A percentile compares a stretch with the other conserved stretches of the same genome.
Conservation (phyloP, 2,888 invertebrate genomes). For the Zhengitettix transpicula region DNA sequence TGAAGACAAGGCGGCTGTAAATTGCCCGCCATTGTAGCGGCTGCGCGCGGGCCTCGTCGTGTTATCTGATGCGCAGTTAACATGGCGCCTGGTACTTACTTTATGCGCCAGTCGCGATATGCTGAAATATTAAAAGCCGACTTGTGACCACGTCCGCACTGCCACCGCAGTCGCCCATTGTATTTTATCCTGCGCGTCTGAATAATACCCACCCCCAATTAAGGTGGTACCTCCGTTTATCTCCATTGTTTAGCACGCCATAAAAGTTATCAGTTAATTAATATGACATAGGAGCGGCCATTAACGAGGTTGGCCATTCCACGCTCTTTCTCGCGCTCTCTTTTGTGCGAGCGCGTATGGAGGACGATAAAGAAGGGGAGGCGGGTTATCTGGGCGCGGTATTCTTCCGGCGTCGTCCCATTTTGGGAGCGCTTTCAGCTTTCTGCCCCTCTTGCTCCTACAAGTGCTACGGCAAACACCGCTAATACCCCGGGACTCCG, state of each 20-base stretch:
- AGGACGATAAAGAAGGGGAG: background rate
- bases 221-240: conserved; percentile 6
- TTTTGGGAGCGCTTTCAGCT: background rate
- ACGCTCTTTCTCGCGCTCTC: background rate
- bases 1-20: too few species aligned
- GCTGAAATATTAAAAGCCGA: background rate
- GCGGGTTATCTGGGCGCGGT: background rate
- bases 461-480: background rate
- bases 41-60: background rate
- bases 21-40: background rate
- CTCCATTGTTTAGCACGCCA: conserved; percentile 10
- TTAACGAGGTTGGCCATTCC: conserved; percentile 1
- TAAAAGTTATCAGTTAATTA: conserved; percentile 14
- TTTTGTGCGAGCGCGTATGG: background rate
- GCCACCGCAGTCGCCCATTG: background rate
- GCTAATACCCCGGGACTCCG: background rate
- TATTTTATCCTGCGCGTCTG: conserved; percentile 3
- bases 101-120: background rate
- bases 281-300: conserved; percentile 9
- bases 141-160: background rate
- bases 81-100: background rate
- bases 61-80: background rate
- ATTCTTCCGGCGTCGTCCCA: background rate
- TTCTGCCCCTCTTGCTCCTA: background rate
- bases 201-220: conserved; percentile 13